Base-by-base conservation (phyloP, 2,113 vertebrate species). In the Trogon surrucura region DNA sequence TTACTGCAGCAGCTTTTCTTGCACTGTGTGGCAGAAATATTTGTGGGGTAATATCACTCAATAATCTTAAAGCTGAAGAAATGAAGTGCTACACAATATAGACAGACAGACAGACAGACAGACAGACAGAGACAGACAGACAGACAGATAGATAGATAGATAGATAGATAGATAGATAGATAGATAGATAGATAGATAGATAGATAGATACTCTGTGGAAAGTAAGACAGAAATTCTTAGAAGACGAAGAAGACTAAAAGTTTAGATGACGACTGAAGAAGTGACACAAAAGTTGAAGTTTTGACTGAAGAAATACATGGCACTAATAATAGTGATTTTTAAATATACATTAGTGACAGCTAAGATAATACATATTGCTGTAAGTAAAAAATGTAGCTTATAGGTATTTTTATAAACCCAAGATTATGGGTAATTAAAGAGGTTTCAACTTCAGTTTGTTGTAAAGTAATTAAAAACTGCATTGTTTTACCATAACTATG, bases 1-100 rank as follows among this genome's bases (percentile, higher is more conserved):
- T 90, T 96, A 89, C 95, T 57, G 93, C 95, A 54, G 95, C 92
- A 20, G 69, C 96, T 91, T 97, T 95, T 44, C 93, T 97, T 4
- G 85, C 21, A 47, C 41, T 50, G 18, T 80, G 66, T 66, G 74
- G 84, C 10, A 97, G 77, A 84, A 98, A 95, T 80, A 30, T 65
- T 38, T 97, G 67, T 30, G 89, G 93, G 9, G 74, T 90, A 3
- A 92, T 97, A 3, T 91, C 80, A 32, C 92, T 96, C 95, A 96
- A 97, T 29, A 88, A 90, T 77, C 48, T 95, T 50, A 97, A 66
- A 64, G 95, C 89, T 95, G 92, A 96, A 65, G 91, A 94, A 27
- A 96, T 27, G 0, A 96, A 86, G 47, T 72, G 36, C 60, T 97
- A 72, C 26, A 96, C 65, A 8, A 36, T 36, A 36, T 36, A 36